Evolutionary conservation across 2,888 invertebrate species (phyloP).

Genomic region (Epistrophe grossulariae): DNA sequence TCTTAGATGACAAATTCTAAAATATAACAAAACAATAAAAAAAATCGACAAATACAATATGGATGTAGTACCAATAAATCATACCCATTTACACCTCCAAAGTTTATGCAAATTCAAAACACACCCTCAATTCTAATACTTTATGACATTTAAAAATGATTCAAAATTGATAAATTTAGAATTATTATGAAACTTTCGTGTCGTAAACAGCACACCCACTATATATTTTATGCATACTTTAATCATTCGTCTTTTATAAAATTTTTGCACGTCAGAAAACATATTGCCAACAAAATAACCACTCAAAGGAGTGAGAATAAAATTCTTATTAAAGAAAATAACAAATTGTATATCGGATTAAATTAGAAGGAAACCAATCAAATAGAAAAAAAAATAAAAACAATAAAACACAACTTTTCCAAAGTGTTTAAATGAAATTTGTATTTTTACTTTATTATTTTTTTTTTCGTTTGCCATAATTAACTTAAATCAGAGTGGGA

Average conservation of each 20-base stretch:
- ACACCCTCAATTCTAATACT: constrained; percentile 12
- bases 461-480: constrained; percentile 16
- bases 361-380: constrained; percentile 25
- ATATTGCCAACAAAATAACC: not conserved
- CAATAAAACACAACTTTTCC: constrained; percentile 32
- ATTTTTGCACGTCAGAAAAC: not conserved
- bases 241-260: too few relatives aligned
- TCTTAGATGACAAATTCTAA: not conserved
- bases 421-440: constrained; percentile 34
- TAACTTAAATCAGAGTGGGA: constrained; percentile 10
- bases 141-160: constrained; percentile 26
- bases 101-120: constrained; percentile 20
- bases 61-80: not conserved
- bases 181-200: constrained; percentile 9
- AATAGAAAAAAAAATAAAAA: constrained; percentile 5
- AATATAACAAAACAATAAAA: not conserved
- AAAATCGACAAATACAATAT: not conserved
- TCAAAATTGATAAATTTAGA: constrained; percentile 32
- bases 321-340: not conserved
- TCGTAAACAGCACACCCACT: constrained; percentile 23
- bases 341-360: constrained; percentile 10
- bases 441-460: not conserved
- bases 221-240: not conserved
- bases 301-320: not conserved
- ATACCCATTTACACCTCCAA: constrained; percentile 9